A percentile compares a stretch with the other conserved stretches of the same genome.
phyloP scores from a whole-genome alignment of 1,140 invertebrate species.

The Panagrolaimus sp. region DNA sequence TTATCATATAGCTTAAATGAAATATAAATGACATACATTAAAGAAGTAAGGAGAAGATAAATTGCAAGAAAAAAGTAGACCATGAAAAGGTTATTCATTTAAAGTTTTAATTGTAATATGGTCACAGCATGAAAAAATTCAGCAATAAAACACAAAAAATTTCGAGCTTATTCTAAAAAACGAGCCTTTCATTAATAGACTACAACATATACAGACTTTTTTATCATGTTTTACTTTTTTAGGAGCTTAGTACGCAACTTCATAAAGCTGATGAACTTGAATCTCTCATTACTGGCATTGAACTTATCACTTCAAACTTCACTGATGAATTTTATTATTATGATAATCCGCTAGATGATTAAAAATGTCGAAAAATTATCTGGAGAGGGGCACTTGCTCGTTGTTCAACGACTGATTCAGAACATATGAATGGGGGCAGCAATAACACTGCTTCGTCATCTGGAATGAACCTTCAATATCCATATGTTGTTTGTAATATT shows the following conservation, averaged over 20 bases:
- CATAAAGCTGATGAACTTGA: constrained; percentile 93
- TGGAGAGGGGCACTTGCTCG: constrained; percentile 60
- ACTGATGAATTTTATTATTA: constrained; percentile 81
- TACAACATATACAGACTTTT: no score
- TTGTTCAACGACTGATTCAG: constrained; percentile 17
- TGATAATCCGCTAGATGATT: constrained; percentile 70
- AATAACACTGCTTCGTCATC: constrained; percentile 66
- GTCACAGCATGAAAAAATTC: no score
- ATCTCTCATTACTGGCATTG: constrained; percentile 81
- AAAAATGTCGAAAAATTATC: constrained; percentile 67
- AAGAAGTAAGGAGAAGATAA: no score
- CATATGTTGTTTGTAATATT: constrained; percentile 91
- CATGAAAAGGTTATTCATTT: no score
- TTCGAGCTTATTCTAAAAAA: no score
- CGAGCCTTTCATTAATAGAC: no score
- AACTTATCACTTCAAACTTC: constrained; percentile 84
- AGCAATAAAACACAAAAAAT: no score
- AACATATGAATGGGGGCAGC: background rate
- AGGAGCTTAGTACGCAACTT: constrained; percentile 85
- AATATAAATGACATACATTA: no score
- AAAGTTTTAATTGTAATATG: no score
- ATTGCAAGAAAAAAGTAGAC: no score
- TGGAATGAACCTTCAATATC: constrained; percentile 72
- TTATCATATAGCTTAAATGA: no score
- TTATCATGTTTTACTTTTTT: constrained; percentile 50